Base-by-base conservation (phyloP, 1,140 invertebrate genomes). In the Lerema accius region DNA sequence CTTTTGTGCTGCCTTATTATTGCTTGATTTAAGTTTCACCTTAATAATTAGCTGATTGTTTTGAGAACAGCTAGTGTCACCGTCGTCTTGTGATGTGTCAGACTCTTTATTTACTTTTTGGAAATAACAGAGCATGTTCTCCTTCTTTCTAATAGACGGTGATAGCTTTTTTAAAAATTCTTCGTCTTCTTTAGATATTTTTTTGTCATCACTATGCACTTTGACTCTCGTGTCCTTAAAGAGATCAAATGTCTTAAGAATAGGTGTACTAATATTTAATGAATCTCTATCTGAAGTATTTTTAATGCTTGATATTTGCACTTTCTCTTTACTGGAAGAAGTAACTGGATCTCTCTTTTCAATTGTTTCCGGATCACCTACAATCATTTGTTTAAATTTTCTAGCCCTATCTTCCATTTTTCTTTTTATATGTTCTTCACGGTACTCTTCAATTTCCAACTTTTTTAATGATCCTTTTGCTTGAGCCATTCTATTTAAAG, bases 401-500 rank as follows among this genome's bases (percentile, higher is more conserved):
- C 92, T 92, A 37, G 92, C 92, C 50, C 93, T 76, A 69, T 92
- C 92, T n/a, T 92, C 80, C 76, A 94, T 73, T 80, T 92, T 87
- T 17, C 80, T 68, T 53, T 92, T 92, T 13, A 94, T 91, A 59
- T 70, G 86, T 50, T 90, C 84, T 15, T 92, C 93, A 42, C 92
- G 86, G 9, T 83, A 76, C 63, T 92, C 92, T 67, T 94, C 93
- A 9, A 85, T 82, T 70, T 93, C 73, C 68, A 91, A 90, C 7
- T 92, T 88, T 67, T 93, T 93, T n/a, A 87, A 51, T 4, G 90
- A 89, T 2, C 92, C 93, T 72, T 93, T 94, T 39, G 82, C 75
- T 56, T 93, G 89, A 45, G 93, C 91, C 93, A 93, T 93, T 64
- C 92, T 91, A 73, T 93, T 86, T 53, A 94, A 80, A 32, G 89